Percentiles rank a stretch among this genome's conserved stretches.
Conservation (phyloP, 2,113 vertebrate genomes). For the Tragelaphus buxtoni region DNA sequence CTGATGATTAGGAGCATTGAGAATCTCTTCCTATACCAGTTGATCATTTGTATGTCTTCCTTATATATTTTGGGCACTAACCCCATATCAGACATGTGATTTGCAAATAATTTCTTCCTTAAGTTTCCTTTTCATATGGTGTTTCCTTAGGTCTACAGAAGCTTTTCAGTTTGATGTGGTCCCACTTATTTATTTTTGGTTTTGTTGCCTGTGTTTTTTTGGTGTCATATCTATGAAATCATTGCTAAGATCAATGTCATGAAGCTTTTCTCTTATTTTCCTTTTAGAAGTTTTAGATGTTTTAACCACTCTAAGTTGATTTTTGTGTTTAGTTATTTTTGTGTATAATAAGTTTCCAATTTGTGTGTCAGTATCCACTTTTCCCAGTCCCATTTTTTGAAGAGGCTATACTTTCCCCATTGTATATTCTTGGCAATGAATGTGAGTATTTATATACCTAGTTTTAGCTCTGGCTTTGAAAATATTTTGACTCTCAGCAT, state of each 20-base stretch:
- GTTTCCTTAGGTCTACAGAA: not conserved
- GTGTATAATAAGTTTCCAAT: not conserved
- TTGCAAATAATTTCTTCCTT: not conserved
- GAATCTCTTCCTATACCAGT: not conserved
- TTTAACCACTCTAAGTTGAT: not conserved
- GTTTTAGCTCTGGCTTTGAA: not conserved
- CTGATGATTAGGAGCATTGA: not conserved
- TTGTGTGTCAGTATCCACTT: not conserved
- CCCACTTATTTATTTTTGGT: not conserved
- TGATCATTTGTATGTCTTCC: not conserved
- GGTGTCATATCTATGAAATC: not conserved
- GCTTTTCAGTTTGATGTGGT: not conserved
- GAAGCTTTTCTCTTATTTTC: not conserved
- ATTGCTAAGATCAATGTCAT: not conserved
- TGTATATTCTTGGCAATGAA: not conserved
- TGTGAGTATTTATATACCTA: not conserved
- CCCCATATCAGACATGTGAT: not conserved
- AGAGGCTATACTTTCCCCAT: not conserved
- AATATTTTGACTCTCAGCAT: not conserved
- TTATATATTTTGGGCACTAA: not conserved
- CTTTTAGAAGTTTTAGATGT: not conserved
- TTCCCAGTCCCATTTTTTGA: not conserved
- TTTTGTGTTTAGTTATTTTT: not conserved
- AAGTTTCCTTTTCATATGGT: not conserved
- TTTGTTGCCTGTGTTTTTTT: not conserved